Evolutionary conservation across 2,797 vertebrate genomes (phyloP), one percentile per base, ranked within the genome.

Genomic region (Eulemur albifrons): DNA sequence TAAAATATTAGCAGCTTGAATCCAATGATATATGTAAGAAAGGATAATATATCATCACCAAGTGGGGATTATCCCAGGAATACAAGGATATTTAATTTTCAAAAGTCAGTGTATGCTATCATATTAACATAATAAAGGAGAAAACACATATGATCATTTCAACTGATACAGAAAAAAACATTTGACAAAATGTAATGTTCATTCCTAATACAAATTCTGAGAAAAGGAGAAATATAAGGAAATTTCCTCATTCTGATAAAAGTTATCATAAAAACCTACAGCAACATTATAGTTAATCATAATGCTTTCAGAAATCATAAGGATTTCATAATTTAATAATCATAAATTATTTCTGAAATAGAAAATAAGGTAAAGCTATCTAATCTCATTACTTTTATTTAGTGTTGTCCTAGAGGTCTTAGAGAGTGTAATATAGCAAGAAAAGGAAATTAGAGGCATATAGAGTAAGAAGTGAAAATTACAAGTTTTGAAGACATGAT

Each of bases 171-270:
- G 25, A 80, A 93, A 67, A 86, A 23, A 63, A 7, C 6, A 72
- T 59, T 86, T 79, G 30, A 30, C 3, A 84, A 82, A 81, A 72
- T 6, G 80, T 32, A 84, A 21, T 45, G 59, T 75, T 8, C 7
- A 77, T 88, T 95, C 4, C 57, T 75, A 87, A 59, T 84, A 83
- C 85, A 93, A 79, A 88, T 81, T 84, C 23, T 85, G 48, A 76
- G 59, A 80, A 84, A 93, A 27, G 4, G n/a, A 75, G 25, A 14
- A 63, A 38, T 57, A 57, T 67, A 83, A 80, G 14, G 10, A 20
- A 77, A 77, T 27, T 52, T 82, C 45, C 57, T 63, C 12, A 84
- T 93, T 87, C 35, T 81, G 12, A 21, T 83, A 52, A 75, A 75
- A 4, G 6, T 2, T 73, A 25, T 35, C 61, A 11, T 86, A 69